phyloP scores from a whole-genome alignment of 2,113 vertebrate species.

The Nematolebias whitei region DNA sequence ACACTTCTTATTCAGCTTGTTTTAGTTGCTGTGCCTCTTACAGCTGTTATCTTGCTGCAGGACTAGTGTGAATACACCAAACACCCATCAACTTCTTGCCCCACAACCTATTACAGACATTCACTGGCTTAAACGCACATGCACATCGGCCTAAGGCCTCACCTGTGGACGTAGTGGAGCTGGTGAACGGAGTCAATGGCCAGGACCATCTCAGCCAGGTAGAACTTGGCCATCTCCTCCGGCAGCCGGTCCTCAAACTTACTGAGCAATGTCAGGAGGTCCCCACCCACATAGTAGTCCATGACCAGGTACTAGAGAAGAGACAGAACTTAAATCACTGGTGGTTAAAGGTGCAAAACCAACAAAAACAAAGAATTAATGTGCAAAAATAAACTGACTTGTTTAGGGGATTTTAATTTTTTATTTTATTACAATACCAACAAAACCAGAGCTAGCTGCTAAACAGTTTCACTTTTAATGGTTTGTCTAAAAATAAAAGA shows the following conservation, averaged over 20 bases:
- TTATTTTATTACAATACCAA: conserved; percentile 29
- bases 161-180: conserved; percentile 98
- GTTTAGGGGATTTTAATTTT: too few species aligned
- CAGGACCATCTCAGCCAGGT: conserved; percentile 98
- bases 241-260: conserved; percentile 98
- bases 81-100: conserved; percentile 26
- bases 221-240: conserved; percentile 98
- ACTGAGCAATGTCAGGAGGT: conserved; percentile 96
- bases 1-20: conserved; percentile 24
- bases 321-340: background rate
- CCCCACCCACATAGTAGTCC: conserved; percentile 99
- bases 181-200: conserved; percentile 98
- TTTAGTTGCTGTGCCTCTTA: conserved; percentile 16
- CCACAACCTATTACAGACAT: conserved; percentile 6
- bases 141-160: conserved; percentile 25
- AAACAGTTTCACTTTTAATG: conserved; percentile 25
- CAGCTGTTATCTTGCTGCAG: conserved; percentile 36
- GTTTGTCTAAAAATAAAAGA: conserved; percentile 55
- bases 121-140: conserved; percentile 3
- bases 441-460: background rate
- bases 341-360: background rate
- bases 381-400: background rate
- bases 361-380: background rate
- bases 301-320: conserved; percentile 94
- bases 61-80: conserved; percentile 26